Percentiles rank a stretch among this genome's conserved stretches.
phyloP scores from a whole-genome alignment of 2,113 vertebrate species.

The Ictalurus furcatus region DNA sequence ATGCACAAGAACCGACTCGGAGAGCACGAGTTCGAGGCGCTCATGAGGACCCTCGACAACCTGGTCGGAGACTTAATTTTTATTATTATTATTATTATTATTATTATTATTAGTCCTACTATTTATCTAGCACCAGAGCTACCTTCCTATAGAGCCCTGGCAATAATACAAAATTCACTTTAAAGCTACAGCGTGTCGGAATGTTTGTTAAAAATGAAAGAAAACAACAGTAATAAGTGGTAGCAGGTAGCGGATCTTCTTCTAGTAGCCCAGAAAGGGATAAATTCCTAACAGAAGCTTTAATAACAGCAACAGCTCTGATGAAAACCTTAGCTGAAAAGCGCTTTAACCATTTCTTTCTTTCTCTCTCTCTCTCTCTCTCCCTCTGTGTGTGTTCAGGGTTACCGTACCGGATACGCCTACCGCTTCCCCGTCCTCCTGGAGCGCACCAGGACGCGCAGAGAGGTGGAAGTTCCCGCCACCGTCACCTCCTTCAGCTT shows the following conservation, averaged over 20 bases:
- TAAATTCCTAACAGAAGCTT: background rate
- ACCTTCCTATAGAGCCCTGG: background rate
- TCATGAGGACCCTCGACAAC: constrained; percentile 98
- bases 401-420: constrained; percentile 91
- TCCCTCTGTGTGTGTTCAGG: constrained; percentile 65
- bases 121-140: background rate
- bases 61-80: constrained; percentile 66
- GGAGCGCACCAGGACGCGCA: constrained; percentile 87
- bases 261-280: background rate
- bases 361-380: no score
- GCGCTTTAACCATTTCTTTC: background rate
- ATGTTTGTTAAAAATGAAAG: background rate
- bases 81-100: background rate
- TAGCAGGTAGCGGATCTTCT: background rate
- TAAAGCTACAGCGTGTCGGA: background rate
- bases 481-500: constrained; percentile 88
- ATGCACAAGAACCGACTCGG: constrained; percentile 92
- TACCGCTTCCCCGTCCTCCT: constrained; percentile 93
- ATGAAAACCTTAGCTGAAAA: background rate
- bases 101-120: background rate
- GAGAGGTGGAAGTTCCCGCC: constrained; percentile 92
- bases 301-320: background rate
- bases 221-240: background rate
- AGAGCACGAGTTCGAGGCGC: constrained; percentile 94
- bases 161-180: background rate